Evolutionary conservation across 2,113 vertebrate genomes (phyloP).

Genomic region (Mionectes macconnelli): DNA sequence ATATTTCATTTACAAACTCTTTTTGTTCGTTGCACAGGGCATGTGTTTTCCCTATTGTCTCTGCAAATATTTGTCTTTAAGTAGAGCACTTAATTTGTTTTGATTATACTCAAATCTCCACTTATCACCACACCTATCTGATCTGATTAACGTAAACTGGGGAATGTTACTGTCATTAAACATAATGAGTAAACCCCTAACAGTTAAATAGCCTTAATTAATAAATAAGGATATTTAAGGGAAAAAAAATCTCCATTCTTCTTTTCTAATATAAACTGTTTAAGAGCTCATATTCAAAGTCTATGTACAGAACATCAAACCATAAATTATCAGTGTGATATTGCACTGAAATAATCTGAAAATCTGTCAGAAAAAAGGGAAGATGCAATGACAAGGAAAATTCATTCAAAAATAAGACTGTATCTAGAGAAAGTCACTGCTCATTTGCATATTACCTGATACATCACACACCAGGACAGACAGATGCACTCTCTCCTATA

Average conservation of each 20-base stretch:
- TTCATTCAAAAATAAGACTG: background rate
- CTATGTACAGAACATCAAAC: background rate
- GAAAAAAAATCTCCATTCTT: background rate
- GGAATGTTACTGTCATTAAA: background rate
- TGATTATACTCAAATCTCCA: background rate
- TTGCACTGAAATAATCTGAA: background rate
- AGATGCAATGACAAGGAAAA: background rate
- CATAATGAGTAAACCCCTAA: background rate
- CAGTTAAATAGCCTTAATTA: background rate
- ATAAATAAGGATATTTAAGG: background rate
- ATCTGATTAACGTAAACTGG: constrained; percentile 8
- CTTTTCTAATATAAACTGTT: background rate
- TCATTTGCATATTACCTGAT: background rate
- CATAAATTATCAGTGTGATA: background rate
- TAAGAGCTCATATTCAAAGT: background rate
- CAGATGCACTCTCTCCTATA: too few species aligned
- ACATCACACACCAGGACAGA: background rate
- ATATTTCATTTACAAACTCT: background rate
- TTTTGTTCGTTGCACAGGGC: background rate
- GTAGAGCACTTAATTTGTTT: constrained; percentile 2
- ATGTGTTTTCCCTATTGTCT: background rate
- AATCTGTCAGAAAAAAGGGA: background rate
- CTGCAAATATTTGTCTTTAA: background rate
- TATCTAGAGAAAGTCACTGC: background rate
- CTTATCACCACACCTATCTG: constrained; percentile 11